Conservation (phyloP, 2,888 invertebrate species). For the Uloborus plumipes region DNA sequence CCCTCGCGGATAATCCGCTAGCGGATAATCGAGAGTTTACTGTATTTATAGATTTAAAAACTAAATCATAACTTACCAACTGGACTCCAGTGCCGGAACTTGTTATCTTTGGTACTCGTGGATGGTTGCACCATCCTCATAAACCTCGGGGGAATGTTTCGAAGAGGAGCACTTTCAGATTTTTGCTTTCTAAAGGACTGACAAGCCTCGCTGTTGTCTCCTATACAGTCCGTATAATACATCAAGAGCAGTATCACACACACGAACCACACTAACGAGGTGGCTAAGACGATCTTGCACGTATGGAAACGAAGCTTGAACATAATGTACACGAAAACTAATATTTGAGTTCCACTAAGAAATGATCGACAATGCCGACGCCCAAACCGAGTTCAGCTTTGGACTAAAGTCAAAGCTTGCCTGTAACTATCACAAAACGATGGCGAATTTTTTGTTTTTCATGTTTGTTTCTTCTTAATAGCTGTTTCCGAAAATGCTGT, state of each 20-base stretch:
- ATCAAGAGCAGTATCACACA: conserved; percentile 91
- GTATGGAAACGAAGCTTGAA: conserved; percentile 56
- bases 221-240: conserved; percentile 83
- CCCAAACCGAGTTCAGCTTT: too few species aligned
- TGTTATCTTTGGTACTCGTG: conserved; percentile 31
- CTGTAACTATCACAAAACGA: too few species aligned
- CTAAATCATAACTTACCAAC: conserved; percentile 41
- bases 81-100: conserved; percentile 50
- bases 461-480: too few species aligned
- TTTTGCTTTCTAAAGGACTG: conserved; percentile 34
- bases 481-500: too few species aligned
- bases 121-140: conserved; percentile 26
- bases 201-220: conserved; percentile 52
- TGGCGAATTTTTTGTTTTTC: too few species aligned
- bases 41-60: too few species aligned
- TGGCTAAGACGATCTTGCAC: conserved; percentile 71
- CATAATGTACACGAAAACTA: conserved; percentile 7
- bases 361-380: too few species aligned
- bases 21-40: too few species aligned
- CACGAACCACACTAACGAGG: conserved; percentile 94
- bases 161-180: conserved; percentile 6
- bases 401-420: too few species aligned
- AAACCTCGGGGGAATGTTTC: conserved; percentile 25
- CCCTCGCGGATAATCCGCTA: too few species aligned
- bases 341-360: too few species aligned